Conservation (phyloP, 2,113 vertebrate genomes). For the Choloepus hoffmanni region DNA sequence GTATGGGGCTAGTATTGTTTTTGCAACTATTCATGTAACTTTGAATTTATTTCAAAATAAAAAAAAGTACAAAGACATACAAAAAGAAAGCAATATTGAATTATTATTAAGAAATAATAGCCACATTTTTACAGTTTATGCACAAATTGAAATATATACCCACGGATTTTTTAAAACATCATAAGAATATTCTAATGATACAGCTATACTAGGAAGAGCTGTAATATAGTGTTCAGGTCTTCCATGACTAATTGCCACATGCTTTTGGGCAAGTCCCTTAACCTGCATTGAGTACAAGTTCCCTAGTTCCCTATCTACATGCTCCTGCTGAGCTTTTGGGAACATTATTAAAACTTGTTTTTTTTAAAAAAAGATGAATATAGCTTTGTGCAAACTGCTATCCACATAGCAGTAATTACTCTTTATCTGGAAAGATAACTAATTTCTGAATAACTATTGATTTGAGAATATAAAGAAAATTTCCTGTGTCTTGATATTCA, state of each 20-base stretch:
- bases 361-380: no score
- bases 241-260: neutral
- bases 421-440: neutral
- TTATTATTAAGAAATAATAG: neutral
- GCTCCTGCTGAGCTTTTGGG: neutral
- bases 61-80: neutral
- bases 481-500: neutral
- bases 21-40: no score
- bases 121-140: neutral
- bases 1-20: no score
- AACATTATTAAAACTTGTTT: no score
- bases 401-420: neutral
- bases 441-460: neutral
- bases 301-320: neutral
- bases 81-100: neutral
- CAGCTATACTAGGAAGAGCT: neutral
- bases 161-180: neutral
- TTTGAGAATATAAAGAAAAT: neutral
- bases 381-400: no score
- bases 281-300: neutral
- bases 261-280: neutral
- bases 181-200: neutral
- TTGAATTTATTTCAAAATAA: no score
- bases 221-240: neutral
- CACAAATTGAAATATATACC: neutral